Conservation (phyloP, 2,113 vertebrate genomes). For the Sinocyclocheilus grahami region DNA sequence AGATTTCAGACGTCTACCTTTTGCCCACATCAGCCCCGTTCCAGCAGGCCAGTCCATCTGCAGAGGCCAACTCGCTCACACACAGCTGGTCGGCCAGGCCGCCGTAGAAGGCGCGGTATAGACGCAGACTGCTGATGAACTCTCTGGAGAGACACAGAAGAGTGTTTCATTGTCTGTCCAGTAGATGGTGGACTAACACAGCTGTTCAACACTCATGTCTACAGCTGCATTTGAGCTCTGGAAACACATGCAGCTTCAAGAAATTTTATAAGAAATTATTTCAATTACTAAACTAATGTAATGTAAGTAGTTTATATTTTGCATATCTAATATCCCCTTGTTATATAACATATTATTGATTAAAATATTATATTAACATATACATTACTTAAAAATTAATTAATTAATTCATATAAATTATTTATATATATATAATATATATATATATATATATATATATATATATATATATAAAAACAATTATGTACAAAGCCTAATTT, state of each 20-base stretch:
- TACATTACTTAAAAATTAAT: too few relatives aligned
- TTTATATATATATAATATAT: too few relatives aligned
- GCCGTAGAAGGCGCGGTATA: constrained; percentile 79
- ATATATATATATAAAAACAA: too few relatives aligned
- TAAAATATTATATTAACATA: too few relatives aligned
- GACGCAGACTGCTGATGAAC: constrained; percentile 79
- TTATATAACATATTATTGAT: too few relatives aligned
- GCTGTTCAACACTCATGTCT: too few relatives aligned
- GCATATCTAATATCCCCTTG: not conserved
- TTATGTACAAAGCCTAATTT: too few relatives aligned
- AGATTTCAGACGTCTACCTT: constrained; percentile 68
- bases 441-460: too few relatives aligned
- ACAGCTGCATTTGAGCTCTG: too few relatives aligned
- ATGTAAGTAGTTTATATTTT: not conserved
- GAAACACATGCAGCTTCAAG: not conserved
- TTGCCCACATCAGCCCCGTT: constrained; percentile 77
- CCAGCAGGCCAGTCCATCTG: constrained; percentile 80
- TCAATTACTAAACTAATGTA: not conserved
- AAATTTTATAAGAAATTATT: not conserved
- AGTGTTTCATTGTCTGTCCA: constrained; percentile 17
- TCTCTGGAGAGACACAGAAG: constrained; percentile 70
- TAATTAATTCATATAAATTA: too few relatives aligned
- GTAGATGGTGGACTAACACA: constrained; percentile 9
- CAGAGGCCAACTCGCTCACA: constrained; percentile 76
- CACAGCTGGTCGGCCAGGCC: constrained; percentile 84